Evolutionary conservation across 2,888 invertebrate species (phyloP).

Genomic region (Idaea aversata): DNA sequence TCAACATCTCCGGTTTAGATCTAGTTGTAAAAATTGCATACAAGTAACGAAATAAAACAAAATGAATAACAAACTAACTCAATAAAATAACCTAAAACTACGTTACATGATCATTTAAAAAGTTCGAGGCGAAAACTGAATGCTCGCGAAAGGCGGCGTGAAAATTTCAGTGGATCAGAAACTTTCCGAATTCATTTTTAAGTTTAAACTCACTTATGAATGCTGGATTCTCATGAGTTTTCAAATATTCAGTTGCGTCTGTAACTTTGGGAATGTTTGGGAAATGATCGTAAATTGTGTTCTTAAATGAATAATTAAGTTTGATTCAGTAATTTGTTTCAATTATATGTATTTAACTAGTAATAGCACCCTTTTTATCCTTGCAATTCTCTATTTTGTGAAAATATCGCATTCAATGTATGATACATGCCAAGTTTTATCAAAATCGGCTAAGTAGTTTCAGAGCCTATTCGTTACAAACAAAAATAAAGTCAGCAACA

Average conservation of each 20-base stretch:
- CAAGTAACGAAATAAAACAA: neutral
- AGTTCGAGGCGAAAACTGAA: neutral
- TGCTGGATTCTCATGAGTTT: constrained; percentile 37
- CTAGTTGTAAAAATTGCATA: no score
- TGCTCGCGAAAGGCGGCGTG: constrained; percentile 19
- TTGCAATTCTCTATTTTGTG: no score
- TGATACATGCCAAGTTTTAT: no score
- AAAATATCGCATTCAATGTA: no score
- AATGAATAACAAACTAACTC: neutral
- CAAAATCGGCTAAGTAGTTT: no score
- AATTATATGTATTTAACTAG: no score
- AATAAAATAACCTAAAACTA: neutral
- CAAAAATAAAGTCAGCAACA: no score
- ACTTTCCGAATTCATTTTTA: constrained; percentile 41
- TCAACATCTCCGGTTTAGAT: no score
- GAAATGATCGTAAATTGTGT: neutral
- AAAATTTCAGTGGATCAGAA: constrained; percentile 29
- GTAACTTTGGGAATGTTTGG: constrained; percentile 1
- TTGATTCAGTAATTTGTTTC: neutral
- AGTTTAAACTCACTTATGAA: constrained; percentile 42
- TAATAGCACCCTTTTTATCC: no score
- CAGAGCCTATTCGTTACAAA: no score
- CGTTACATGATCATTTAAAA: constrained; percentile 1
- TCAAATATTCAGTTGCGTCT: constrained; percentile 26
- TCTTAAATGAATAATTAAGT: neutral